Conservation (phyloP, 2,888 invertebrate species). For the Acanthosepion pharaonis region DNA sequence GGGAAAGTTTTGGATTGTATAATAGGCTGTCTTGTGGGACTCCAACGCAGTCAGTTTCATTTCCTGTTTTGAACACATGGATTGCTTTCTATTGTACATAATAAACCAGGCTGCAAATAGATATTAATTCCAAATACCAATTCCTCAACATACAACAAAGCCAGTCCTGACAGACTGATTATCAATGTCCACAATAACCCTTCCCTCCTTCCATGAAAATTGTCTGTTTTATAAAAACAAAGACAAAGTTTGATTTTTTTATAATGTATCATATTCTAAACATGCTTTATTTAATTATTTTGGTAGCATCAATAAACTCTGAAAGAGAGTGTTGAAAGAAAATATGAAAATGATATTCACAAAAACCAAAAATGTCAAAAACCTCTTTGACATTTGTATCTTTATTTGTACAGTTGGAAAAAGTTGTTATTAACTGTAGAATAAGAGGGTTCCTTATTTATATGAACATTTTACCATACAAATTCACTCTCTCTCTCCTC, state of each 20-base stretch:
- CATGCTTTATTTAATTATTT: neutral
- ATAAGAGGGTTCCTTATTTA: no score
- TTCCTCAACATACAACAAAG: constrained; percentile 14
- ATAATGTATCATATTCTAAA: neutral
- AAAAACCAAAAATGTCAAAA: neutral
- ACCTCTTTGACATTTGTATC: neutral
- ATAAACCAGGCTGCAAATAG: neutral
- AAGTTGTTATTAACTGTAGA: no score
- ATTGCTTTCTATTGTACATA: constrained; percentile 33
- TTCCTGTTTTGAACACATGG: neutral
- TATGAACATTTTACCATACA: no score
- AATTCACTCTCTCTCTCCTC: no score
- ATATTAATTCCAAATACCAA: constrained; percentile 20
- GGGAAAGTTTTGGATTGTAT: neutral
- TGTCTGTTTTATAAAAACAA: neutral
- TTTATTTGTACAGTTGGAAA: no score
- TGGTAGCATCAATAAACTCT: neutral
- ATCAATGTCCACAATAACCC: neutral
- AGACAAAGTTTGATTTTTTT: neutral
- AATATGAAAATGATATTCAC: neutral
- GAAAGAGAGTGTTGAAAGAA: neutral
- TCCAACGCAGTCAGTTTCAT: neutral
- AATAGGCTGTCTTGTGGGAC: constrained; percentile 8
- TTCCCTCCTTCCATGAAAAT: neutral
- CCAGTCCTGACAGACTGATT: neutral